Conservation (phyloP, 1,140 invertebrate genomes). For the Bactericera cockerelli region DNA sequence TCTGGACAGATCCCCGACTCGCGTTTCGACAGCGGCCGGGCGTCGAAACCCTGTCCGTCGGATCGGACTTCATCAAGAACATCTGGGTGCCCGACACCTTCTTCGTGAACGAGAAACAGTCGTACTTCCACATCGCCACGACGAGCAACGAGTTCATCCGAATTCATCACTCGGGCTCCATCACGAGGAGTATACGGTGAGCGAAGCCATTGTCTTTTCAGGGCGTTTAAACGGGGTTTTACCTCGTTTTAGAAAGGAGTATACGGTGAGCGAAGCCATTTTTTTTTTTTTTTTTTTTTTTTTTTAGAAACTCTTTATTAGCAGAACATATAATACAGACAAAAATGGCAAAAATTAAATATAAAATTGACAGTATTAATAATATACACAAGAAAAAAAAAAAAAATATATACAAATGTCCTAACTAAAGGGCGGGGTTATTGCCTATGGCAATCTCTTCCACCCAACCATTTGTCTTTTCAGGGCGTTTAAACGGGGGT, state of each 20-base stretch:
- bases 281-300: too few species aligned
- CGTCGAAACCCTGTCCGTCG: constrained; percentile 76
- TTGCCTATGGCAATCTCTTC: too few species aligned
- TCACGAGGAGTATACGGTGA: constrained; percentile 90
- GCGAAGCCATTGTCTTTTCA: constrained; percentile 24
- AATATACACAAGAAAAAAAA: too few species aligned
- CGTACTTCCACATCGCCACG: constrained; percentile 94
- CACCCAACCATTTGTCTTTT: too few species aligned
- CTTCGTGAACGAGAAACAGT: constrained; percentile 97
- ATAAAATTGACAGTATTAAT: too few species aligned
- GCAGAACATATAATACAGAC: too few species aligned
- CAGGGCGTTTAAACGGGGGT: too few species aligned
- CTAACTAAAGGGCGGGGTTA: too few species aligned
- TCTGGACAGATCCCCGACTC: constrained; percentile 89
- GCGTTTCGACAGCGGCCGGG: constrained; percentile 73
- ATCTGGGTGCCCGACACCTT: constrained; percentile 98
- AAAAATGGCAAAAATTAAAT: too few species aligned
- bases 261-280: not conserved
- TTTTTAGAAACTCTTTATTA: too few species aligned
- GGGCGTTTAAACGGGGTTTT: not conserved
- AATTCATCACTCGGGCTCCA: constrained; percentile 84
- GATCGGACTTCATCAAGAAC: constrained; percentile 89
- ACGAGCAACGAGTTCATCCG: constrained; percentile 94
- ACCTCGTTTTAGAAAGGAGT: not conserved
- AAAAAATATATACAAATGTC: too few species aligned